Base-by-base conservation (phyloP, 2,888 invertebrate genomes). In the Eustalomyia histrio region DNA sequence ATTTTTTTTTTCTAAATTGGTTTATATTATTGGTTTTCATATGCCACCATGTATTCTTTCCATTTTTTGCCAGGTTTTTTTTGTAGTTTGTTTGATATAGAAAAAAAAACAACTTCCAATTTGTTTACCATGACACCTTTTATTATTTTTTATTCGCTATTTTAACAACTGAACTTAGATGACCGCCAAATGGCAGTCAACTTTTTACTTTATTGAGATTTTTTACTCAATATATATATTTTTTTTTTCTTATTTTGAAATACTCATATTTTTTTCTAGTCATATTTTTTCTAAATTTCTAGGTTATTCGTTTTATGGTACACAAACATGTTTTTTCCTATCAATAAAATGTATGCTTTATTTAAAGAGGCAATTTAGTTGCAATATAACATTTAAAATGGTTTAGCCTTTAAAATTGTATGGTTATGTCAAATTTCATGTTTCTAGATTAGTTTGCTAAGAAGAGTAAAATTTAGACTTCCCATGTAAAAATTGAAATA, bases 301-400 rank as follows among this genome's bases (percentile, higher is more conserved):
- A 69, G 81, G 81, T 81, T 78, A 81, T 78, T 78, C 74, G 81
- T 58, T 81, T 78, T 75, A 53, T 78, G 81, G 67, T 75, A 78
- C 78, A 78, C 78, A 78, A 55, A 67, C 73, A 33, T 65, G 24
- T 12, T 29, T 18, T 57, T 18, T n/a, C n/a, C 8, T 29, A 29
- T 29, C 29, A 29, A 29, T 29, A 3, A 7, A 6, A 7, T 29
- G 3, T 29, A 6, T 3, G 7, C 4, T 6, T 29, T 29, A 6
- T 29, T 29, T 29, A 29, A 29, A 29, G 29, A 29, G 7, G 7
- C 7, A 7, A 4, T n/a, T n/a, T n/a, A n/a, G n/a, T n/a, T n/a
- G n/a, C 21, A 4, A 4, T 21, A 21, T 21, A 21, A 21, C 21
- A 21, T 4, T 21, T 21, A 21, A 2, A 21, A 21, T 21, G 21